Base-by-base conservation (phyloP, 2,113 vertebrate species). In the Tympanuchus pallidicinctus region DNA sequence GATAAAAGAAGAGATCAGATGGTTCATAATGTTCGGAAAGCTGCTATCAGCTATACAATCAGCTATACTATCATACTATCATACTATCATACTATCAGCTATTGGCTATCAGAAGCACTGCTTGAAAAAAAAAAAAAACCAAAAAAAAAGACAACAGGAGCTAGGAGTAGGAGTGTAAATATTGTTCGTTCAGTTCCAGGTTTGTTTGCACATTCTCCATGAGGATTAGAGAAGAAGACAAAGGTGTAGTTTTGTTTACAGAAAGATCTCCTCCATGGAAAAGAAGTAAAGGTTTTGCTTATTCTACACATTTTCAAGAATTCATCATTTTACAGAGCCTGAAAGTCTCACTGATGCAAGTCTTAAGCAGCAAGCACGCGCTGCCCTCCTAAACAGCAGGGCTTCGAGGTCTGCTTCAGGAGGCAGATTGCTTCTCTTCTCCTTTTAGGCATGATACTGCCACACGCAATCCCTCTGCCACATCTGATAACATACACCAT, bases 171-270 rank as follows among this genome's bases (percentile, higher is more conserved):
- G 42, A 60, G 10, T 71, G 52, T 78, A 94, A 90, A 93, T 70
- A 65, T 48, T 75, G 66, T 67, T n/a, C 48, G 84, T 86, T 69
- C 25, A 28, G 40, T 38, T 87, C 84, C 66, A 71, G 56, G 22
- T 63, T 88, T 87, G 56, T 94, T 92, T 94, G 60, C 75, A 71
- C 47, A 30, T 89, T 80, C 61, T 77, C 60, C 65, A 43, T 63
- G 32, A 89, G 64, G 61, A 92, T 45, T 82, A 87, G 66, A 59
- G 38, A 79, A 82, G 34, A 72, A 80, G 72, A 86, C 43, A 80
- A 86, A 88, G 42, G 67, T 85, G 34, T 30, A 25, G n/a, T 45
- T 89, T 57, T 94, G 81, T 88, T 88, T 94, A 70, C 64, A 77
- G 82, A 83, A 82, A 60, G 87, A 87, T 66, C 21, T 84, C 72